Evolutionary conservation across 2,113 vertebrate species (phyloP).

Genomic region (Romanogobio albipinnatus): DNA sequence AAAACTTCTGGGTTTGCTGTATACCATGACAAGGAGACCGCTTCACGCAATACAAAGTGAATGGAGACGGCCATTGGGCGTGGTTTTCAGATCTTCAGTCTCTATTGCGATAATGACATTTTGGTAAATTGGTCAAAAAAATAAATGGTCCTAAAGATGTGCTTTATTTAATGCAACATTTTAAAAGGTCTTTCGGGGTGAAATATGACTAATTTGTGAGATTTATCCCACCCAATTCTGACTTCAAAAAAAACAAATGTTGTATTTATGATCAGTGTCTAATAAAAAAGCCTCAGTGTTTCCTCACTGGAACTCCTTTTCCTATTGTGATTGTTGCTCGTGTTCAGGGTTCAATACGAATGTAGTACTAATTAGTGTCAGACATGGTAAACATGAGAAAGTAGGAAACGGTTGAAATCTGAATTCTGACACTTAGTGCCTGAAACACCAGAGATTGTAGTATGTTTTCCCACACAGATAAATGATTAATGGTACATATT

Average conservation of each 20-base stretch:
- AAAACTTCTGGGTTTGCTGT: too few species aligned
- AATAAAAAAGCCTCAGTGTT: slow-evolving; percentile 34
- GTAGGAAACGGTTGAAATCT: background rate
- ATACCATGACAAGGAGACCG: too few species aligned
- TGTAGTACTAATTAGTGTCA: slow-evolving; percentile 14
- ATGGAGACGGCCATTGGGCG: too few species aligned
- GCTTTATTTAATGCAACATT: background rate
- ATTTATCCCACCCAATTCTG: slow-evolving; percentile 8
- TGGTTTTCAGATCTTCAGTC: too few species aligned
- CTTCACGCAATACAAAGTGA: too few species aligned
- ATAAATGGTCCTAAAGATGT: background rate
- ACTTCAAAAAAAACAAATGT: background rate
- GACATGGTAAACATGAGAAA: background rate
- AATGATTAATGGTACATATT: slow-evolving; percentile 26
- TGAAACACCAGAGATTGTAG: background rate
- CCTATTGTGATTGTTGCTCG: slow-evolving; percentile 35
- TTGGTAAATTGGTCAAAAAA: background rate
- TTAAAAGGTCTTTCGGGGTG: background rate
- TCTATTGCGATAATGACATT: background rate
- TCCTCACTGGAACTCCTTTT: slow-evolving; percentile 7
- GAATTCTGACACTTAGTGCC: slow-evolving; percentile 28
- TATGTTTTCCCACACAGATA: slow-evolving; percentile 1
- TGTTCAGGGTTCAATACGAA: background rate
- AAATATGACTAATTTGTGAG: background rate
- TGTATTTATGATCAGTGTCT: slow-evolving; percentile 29